A percentile compares a stretch with the other conserved stretches of the same genome.
phyloP scores from a whole-genome alignment of 1,140 invertebrate genomes.

The Drosophila willistoni region DNA sequence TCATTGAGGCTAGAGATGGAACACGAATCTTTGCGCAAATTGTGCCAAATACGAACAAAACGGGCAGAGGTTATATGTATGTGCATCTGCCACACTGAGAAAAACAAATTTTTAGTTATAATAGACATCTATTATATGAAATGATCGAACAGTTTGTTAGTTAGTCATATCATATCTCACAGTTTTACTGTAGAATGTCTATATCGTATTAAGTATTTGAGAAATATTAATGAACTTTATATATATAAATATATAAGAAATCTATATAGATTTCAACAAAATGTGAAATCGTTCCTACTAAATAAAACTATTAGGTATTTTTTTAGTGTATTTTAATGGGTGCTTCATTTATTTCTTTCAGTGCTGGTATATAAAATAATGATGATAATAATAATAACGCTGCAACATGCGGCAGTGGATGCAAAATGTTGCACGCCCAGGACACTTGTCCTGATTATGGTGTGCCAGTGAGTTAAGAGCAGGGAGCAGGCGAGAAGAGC shows the following conservation, averaged over 20 bases:
- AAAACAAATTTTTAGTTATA: conserved; percentile 2
- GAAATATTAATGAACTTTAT: too few species aligned
- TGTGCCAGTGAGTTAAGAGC: conserved; percentile 48
- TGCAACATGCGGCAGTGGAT: conserved; percentile 39
- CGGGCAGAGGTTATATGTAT: neutral
- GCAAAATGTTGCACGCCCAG: conserved; percentile 56
- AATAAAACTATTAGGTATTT: too few species aligned
- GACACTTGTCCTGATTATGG: conserved; percentile 79
- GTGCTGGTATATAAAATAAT: conserved; percentile 58
- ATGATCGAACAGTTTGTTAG: too few species aligned
- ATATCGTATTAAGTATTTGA: too few species aligned
- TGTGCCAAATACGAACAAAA: conserved; percentile 17
- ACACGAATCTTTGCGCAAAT: conserved; percentile 15
- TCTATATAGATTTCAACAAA: too few species aligned
- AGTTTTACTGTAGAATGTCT: too few species aligned
- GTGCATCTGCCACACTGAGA: conserved; percentile 9
- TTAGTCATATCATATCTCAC: too few species aligned
- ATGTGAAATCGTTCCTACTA: too few species aligned
- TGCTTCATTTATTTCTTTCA: neutral
- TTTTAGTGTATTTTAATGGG: too few species aligned
- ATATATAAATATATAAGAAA: too few species aligned
- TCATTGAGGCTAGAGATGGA: conserved; percentile 48
- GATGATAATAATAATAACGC: conserved; percentile 69
- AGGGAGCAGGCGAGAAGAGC: neutral
- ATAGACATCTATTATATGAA: too few species aligned